phyloP scores from a whole-genome alignment of 2,113 vertebrate genomes.

The Calonectris borealis region DNA sequence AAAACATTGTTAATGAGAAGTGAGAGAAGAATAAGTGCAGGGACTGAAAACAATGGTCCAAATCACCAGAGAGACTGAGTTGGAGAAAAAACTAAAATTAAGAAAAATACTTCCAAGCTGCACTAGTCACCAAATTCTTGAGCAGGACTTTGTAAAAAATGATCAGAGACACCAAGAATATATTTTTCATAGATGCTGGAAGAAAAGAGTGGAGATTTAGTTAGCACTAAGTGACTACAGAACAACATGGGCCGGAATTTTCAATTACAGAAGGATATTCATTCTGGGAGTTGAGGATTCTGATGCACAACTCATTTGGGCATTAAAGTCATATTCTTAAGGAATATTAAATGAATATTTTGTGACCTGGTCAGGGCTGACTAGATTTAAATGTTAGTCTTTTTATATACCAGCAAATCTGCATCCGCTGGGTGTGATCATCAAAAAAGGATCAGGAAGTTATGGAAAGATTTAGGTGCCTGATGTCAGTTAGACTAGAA shows the following conservation, averaged over 20 bases:
- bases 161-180: background rate
- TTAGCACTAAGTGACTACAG: background rate
- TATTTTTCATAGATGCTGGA: background rate
- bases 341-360: background rate
- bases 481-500: background rate
- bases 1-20: background rate
- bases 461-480: background rate
- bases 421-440: background rate
- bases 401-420: background rate
- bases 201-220: background rate
- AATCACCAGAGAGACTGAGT: background rate
- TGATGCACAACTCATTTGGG: background rate
- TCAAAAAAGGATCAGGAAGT: background rate
- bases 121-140: background rate
- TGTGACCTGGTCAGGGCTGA: background rate
- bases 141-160: background rate
- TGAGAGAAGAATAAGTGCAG: background rate
- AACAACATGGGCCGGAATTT: background rate
- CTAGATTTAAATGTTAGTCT: background rate
- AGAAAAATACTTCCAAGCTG: background rate
- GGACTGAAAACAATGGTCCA: background rate
- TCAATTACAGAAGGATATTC: background rate
- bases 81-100: background rate
- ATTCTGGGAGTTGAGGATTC: background rate
- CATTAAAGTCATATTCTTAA: background rate